Percentiles rank a stretch among this genome's conserved stretches.
These are phyloP conservation scores for Rhizoglyphus robini DNA, from an alignment of 1,140 invertebrate genomes.

Conservation along the genomic window DNA sequence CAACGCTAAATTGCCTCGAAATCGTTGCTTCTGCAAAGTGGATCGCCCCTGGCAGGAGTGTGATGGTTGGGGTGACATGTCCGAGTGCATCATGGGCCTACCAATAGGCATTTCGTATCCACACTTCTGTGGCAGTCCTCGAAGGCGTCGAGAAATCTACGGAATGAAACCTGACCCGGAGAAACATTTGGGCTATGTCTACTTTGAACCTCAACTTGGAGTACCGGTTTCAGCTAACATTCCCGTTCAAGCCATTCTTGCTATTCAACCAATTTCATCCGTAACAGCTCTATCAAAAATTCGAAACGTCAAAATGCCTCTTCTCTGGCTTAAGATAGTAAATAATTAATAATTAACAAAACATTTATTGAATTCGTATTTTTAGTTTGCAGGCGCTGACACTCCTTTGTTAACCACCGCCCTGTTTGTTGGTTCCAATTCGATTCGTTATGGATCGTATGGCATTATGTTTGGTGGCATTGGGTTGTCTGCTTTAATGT, in stretches of 20 bases:
- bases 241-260: background rate
- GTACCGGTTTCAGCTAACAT: background rate
- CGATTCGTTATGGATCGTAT: background rate
- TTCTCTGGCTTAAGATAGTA: background rate
- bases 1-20: background rate
- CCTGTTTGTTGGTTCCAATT: background rate
- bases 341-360: background rate
- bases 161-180: background rate
- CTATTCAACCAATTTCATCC: background rate
- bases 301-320: background rate
- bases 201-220: background rate
- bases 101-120: constrained; percentile 2
- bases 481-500: background rate
- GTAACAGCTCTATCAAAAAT: background rate
- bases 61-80: background rate
- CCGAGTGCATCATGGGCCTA: background rate
- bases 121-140: background rate
- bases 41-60: background rate
- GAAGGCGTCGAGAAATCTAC: background rate
- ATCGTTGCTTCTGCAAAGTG: constrained; percentile 5
- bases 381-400: too few relatives aligned
- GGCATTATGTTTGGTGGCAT: background rate
- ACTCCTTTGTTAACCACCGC: too few relatives aligned
- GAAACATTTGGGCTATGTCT: background rate
- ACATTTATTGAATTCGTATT: too few relatives aligned